Evolutionary conservation across 2,797 vertebrate species (phyloP).

Genomic region (Falco rusticolus): DNA sequence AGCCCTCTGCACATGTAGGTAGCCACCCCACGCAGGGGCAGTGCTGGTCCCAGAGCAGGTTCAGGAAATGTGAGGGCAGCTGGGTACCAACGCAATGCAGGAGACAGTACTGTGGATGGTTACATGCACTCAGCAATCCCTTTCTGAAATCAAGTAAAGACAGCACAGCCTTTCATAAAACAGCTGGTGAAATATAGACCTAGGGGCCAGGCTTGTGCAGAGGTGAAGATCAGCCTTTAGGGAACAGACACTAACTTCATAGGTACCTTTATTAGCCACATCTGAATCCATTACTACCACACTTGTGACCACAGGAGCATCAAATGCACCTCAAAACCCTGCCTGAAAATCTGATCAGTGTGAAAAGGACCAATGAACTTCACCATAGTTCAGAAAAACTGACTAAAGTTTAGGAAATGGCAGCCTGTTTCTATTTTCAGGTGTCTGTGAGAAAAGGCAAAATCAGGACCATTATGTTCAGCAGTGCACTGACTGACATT

Average conservation of each 20-base stretch:
- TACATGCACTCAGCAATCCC: not conserved
- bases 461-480: not conserved
- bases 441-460: not conserved
- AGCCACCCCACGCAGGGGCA: not conserved
- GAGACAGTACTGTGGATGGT: not conserved
- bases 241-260: not conserved
- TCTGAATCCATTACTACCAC: not conserved
- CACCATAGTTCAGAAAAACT: not conserved
- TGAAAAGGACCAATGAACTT: not conserved
- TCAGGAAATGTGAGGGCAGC: not conserved
- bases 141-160: not conserved
- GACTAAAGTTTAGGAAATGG: not conserved
- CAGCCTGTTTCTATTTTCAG: not conserved
- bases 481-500: not conserved
- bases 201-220: not conserved
- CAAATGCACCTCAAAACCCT: not conserved
- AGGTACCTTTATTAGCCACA: not conserved
- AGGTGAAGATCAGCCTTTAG: not conserved
- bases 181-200: not conserved
- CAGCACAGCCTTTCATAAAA: not conserved
- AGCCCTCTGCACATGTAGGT: not conserved
- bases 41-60: not conserved
- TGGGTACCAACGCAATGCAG: not conserved
- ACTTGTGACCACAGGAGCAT: not conserved
- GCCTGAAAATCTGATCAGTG: not conserved